phyloP scores from a whole-genome alignment of 1,140 invertebrate species.

The Megalonaias nervosa region DNA sequence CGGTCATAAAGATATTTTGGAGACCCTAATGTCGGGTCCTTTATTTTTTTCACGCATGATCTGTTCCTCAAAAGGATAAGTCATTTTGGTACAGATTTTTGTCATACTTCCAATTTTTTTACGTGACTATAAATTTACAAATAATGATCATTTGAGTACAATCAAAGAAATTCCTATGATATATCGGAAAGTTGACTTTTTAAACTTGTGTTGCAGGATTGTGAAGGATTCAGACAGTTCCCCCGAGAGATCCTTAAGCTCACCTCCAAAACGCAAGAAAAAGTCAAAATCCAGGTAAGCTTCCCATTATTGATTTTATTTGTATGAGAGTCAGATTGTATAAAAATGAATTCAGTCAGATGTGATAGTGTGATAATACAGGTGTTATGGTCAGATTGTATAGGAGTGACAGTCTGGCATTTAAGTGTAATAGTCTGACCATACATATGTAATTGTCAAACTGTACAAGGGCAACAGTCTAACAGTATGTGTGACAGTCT shows the following conservation, averaged over 20 bases:
- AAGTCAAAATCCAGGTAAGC: conserved; percentile 49
- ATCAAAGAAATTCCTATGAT: neutral
- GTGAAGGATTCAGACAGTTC: conserved; percentile 52
- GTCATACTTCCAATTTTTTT: neutral
- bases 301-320: too few relatives aligned
- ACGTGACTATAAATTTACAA: neutral
- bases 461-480: too few relatives aligned
- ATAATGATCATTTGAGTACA: neutral
- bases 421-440: too few relatives aligned
- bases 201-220: conserved; percentile 40
- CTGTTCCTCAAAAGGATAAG: neutral
- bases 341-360: too few relatives aligned
- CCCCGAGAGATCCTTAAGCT: conserved; percentile 47
- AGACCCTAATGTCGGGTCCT: too few relatives aligned
- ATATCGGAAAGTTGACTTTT: neutral
- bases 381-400: too few relatives aligned
- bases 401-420: too few relatives aligned
- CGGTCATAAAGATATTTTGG: neutral
- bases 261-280: conserved; percentile 57
- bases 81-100: neutral
- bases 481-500: too few relatives aligned
- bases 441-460: too few relatives aligned
- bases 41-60: too few relatives aligned
- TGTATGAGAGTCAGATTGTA: too few relatives aligned
- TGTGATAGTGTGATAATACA: too few relatives aligned